These are phyloP conservation scores for Pangasius macronema DNA, from an alignment of 2,797 vertebrate species.

Conservation along the genomic window DNA sequence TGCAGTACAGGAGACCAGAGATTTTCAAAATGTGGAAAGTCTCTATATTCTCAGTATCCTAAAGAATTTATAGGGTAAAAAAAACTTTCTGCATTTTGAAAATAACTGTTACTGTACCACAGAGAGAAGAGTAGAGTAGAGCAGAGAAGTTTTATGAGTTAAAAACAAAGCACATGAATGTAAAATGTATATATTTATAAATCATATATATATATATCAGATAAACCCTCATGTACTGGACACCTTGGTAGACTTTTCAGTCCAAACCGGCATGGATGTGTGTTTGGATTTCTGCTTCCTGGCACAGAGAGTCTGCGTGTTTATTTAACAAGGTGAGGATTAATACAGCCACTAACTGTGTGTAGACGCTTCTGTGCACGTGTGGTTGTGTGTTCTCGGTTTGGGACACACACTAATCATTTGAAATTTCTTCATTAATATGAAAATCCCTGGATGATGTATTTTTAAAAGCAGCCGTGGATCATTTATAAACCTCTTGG, in stretches of 20 bases:
- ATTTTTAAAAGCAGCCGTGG: conserved; percentile 7
- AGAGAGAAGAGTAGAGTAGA: not conserved
- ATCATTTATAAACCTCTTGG: conserved; percentile 25
- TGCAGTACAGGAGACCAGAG: not conserved
- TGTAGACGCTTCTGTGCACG: not conserved
- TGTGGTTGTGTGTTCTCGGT: conserved; percentile 30
- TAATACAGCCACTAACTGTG: conserved; percentile 20
- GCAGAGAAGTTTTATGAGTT: not conserved
- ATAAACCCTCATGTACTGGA: not conserved
- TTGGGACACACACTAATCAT: not conserved
- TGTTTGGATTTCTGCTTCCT: conserved; percentile 17
- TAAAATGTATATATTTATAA: not conserved
- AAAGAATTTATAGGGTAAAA: not conserved
- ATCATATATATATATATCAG: not conserved
- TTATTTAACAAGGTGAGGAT: conserved; percentile 45
- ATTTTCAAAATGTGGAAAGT: not conserved
- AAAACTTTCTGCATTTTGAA: not conserved
- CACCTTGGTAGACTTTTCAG: not conserved
- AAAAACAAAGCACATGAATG: not conserved
- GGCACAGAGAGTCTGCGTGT: not conserved
- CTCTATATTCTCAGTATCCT: no score
- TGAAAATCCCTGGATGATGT: conserved; percentile 16
- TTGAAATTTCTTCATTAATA: conserved; percentile 25
- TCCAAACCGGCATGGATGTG: conserved; percentile 9
- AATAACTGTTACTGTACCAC: not conserved